A percentile compares a stretch with the other conserved stretches of the same genome.
phyloP scores from a whole-genome alignment of 2,113 vertebrate genomes.

The Pelecanoides urinatrix region DNA sequence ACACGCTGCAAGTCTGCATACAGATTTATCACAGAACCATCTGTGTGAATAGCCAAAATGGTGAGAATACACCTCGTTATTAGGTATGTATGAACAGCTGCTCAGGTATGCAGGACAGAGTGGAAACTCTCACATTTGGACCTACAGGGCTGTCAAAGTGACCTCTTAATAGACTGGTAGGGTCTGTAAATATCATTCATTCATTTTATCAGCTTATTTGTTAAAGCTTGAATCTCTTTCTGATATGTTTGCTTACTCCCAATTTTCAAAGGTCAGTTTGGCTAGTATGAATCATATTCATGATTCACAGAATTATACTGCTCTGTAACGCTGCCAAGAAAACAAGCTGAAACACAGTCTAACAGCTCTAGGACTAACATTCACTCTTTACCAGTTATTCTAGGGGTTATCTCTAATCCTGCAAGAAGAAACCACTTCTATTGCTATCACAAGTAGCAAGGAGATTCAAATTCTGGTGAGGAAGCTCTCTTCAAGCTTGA shows the following conservation, averaged over 20 bases:
- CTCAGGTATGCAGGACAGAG: not conserved
- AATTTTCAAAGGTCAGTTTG: constrained; percentile 60
- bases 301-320: not conserved
- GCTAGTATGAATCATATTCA: constrained; percentile 45
- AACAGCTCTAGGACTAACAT: not conserved
- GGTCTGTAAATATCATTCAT: constrained; percentile 14
- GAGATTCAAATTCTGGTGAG: constrained; percentile 12
- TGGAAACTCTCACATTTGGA: not conserved
- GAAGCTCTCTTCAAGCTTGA: not conserved
- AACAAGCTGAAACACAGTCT: not conserved
- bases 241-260: constrained; percentile 28
- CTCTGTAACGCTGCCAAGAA: not conserved
- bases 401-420: not conserved
- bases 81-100: not conserved
- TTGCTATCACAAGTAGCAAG: not conserved
- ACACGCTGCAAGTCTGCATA: not conserved
- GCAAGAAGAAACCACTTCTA: not conserved
- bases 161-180: constrained; percentile 10
- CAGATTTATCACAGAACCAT: not conserved
- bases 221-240: constrained; percentile 14
- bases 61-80: not conserved
- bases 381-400: not conserved
- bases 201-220: constrained; percentile 39
- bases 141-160: not conserved
- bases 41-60: not conserved